These are phyloP conservation scores for Himantopus leucocephalus DNA, from an alignment of 2,113 vertebrate genomes.

Conservation along the genomic window DNA sequence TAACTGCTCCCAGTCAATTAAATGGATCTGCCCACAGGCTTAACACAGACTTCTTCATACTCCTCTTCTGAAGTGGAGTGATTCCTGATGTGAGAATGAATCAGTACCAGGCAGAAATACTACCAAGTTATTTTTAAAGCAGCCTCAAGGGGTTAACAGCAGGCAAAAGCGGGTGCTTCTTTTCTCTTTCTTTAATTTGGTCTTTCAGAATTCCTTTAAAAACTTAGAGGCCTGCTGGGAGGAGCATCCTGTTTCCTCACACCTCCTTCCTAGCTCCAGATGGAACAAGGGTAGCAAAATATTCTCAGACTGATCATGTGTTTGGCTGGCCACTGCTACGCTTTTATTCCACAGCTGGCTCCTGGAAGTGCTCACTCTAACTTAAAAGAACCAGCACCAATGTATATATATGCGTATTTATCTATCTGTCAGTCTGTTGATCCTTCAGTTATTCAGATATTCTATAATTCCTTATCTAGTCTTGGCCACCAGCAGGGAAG, in stretches of 20 bases:
- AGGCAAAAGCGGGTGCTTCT: neutral
- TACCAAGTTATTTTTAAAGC: neutral
- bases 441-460: neutral
- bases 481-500: neutral
- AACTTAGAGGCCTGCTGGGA: neutral
- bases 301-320: neutral
- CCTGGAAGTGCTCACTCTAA: neutral
- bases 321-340: neutral
- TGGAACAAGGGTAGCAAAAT: neutral
- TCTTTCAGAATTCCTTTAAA: neutral
- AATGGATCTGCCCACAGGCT: neutral
- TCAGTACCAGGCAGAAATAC: neutral
- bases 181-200: neutral
- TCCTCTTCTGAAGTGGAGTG: neutral
- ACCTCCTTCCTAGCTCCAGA: neutral
- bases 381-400: neutral
- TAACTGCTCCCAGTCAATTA: neutral
- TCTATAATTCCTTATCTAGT: neutral
- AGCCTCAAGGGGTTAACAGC: neutral
- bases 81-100: neutral
- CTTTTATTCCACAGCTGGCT: neutral
- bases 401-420: neutral
- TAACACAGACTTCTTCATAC: neutral
- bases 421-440: neutral
- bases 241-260: conserved; percentile 8